phyloP scores from a whole-genome alignment of 2,113 vertebrate species.

The Phycodurus eques region DNA sequence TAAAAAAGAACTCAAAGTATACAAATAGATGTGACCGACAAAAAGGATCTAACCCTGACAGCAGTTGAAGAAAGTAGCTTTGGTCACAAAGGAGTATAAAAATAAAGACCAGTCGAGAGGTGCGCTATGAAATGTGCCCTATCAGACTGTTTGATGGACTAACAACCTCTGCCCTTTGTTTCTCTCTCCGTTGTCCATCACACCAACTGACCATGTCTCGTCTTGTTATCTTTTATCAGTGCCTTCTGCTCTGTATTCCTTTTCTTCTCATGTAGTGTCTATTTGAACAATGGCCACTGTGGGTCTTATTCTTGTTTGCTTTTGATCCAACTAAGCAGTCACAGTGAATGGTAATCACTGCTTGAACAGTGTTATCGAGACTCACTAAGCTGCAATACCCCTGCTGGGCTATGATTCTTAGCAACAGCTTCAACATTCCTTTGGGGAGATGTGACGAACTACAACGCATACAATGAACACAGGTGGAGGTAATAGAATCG shows the following conservation, averaged over 20 bases:
- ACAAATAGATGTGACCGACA: slow-evolving; percentile 17
- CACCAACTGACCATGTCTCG: slow-evolving; percentile 1
- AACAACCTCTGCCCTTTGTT: background rate
- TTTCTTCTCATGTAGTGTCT: slow-evolving; percentile 28
- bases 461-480: slow-evolving; percentile 32
- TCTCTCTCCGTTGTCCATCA: slow-evolving; percentile 7
- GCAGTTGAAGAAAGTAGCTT: background rate
- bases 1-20: background rate
- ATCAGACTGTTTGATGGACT: background rate
- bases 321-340: slow-evolving; percentile 15
- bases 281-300: slow-evolving; percentile 35
- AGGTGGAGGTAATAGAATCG: slow-evolving; percentile 6
- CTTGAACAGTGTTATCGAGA: slow-evolving; percentile 39
- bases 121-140: slow-evolving; percentile 7
- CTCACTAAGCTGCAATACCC: slow-evolving; percentile 22
- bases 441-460: slow-evolving; percentile 18
- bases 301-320: slow-evolving; percentile 29
- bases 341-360: slow-evolving; percentile 34
- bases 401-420: slow-evolving; percentile 43
- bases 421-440: slow-evolving; percentile 30
- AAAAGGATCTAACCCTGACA: background rate
- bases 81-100: background rate
- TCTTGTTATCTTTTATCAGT: slow-evolving; percentile 20
- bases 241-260: background rate
- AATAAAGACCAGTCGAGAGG: background rate